Evolutionary conservation across 2,888 invertebrate species (phyloP), one percentile per base, ranked within the genome.

Genomic region (Oasisia sp.): DNA sequence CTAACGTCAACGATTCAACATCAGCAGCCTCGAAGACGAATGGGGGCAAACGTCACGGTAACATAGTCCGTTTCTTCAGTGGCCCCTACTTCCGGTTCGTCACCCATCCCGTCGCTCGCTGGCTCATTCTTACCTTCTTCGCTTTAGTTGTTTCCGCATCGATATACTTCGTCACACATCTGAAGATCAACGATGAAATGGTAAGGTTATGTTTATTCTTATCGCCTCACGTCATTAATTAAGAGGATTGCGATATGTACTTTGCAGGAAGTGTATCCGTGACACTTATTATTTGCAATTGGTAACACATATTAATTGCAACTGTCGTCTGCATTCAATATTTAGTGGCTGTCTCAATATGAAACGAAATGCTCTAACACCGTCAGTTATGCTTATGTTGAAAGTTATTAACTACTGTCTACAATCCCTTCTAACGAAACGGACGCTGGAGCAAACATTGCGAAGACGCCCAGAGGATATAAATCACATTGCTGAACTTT

Each of bases 141-240:
- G 91, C 92, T 2, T 94, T 91, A 4, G 27, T 94, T 3, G 91
- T 95, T 0, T 92, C 93, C 19, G 94, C 95, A 91, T 95, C 95
- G 92, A 94, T 94, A 0, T 94, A 94, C 89, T 94, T 94, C 91
- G 95, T 95, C 8, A 94, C 95, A 9, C 91, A 90, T 19, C 92
- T 95, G 14, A 93, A 95, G 90, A 94, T 95, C 19, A 95, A 95
- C 50, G 94, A 95, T 92, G 95, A 95, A 93, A 94, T 95, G 94
- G 95, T 95, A 19, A 74, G 74, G 14, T 90, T 32, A 27, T 32
- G 32, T 44, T 38, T 38, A 90, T n/a, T 74, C 74, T 7, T 74
- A 4, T 19, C 1, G 74, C 27, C 27, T 27, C 74, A 74, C 3
- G 4, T 27, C 7, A 74, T 27, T 74, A 27, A n/a, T 14, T 74